Evolutionary conservation across 2,113 vertebrate species (phyloP).

Genomic region (Anhinga anhinga): DNA sequence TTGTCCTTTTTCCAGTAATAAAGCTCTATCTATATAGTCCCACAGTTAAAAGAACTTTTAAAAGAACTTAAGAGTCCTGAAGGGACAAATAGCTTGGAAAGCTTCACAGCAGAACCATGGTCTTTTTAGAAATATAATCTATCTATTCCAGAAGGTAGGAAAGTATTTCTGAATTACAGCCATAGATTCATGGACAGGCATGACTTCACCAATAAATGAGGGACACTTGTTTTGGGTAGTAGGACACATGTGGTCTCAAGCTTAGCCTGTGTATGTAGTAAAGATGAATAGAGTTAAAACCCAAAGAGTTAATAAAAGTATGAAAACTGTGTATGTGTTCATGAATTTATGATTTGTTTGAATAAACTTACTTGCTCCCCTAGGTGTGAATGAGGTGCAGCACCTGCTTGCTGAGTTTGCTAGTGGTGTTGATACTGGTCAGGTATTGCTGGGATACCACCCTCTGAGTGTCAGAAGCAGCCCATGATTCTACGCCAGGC

Average conservation of each 20-base stretch:
- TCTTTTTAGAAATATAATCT: not conserved
- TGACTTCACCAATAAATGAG: not conserved
- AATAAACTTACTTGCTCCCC: not conserved
- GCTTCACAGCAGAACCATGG: not conserved
- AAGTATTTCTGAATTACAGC: not conserved
- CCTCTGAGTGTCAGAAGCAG: not conserved
- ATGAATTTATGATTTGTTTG: not conserved
- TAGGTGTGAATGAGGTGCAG: not conserved
- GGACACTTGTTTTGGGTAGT: not conserved
- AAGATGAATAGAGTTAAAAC: not conserved
- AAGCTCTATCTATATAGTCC: not conserved
- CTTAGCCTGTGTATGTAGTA: not conserved
- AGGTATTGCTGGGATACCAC: not conserved
- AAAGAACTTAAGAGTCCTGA: not conserved
- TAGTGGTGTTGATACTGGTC: not conserved
- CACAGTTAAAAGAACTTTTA: not conserved
- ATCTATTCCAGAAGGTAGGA: not conserved
- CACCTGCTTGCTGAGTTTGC: not conserved
- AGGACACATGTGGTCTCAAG: not conserved
- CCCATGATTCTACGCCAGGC: not conserved
- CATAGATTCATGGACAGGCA: not conserved
- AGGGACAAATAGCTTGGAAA: not conserved
- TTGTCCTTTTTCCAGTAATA: not conserved
- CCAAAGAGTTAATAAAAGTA: not conserved
- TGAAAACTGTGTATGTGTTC: not conserved